Conservation (phyloP, 2,113 vertebrate species). For the Psilopogon haemacephalus region DNA sequence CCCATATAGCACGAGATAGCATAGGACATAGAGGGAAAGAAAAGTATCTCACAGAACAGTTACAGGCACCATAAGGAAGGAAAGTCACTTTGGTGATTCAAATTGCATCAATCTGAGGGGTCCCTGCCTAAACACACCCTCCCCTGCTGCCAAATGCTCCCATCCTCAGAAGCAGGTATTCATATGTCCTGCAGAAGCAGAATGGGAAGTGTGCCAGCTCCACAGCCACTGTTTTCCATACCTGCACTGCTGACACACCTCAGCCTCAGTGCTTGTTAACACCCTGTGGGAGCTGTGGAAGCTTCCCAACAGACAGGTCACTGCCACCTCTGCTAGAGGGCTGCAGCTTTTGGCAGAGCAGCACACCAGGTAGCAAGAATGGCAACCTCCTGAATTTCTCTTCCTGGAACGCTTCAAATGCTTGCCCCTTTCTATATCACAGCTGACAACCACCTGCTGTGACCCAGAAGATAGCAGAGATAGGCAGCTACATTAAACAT, state of each 20-base stretch:
- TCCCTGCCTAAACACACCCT: background rate
- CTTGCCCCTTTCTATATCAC: background rate
- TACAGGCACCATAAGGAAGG: background rate
- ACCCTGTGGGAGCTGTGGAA: rapidly evolving
- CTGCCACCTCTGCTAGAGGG: background rate
- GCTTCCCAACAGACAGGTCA: background rate
- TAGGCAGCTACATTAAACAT: background rate
- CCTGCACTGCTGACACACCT: background rate
- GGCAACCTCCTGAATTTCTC: background rate
- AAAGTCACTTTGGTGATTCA: background rate
- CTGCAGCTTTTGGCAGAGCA: background rate
- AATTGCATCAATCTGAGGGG: background rate
- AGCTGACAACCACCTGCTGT: background rate
- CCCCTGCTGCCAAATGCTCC: rapidly evolving
- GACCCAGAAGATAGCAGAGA: background rate
- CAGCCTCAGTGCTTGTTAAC: background rate
- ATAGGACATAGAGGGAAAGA: background rate
- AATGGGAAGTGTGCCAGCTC: rapidly evolving
- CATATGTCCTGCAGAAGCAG: rapidly evolving
- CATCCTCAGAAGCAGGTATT: background rate
- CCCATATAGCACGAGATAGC: background rate
- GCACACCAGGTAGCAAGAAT: background rate
- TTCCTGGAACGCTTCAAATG: background rate
- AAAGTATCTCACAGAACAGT: background rate
- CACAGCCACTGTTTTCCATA: background rate